Percentiles rank a stretch among this genome's conserved stretches.
Evolutionary conservation across 2,113 vertebrate species (phyloP).

Genomic region (Sardina pilchardus): DNA sequence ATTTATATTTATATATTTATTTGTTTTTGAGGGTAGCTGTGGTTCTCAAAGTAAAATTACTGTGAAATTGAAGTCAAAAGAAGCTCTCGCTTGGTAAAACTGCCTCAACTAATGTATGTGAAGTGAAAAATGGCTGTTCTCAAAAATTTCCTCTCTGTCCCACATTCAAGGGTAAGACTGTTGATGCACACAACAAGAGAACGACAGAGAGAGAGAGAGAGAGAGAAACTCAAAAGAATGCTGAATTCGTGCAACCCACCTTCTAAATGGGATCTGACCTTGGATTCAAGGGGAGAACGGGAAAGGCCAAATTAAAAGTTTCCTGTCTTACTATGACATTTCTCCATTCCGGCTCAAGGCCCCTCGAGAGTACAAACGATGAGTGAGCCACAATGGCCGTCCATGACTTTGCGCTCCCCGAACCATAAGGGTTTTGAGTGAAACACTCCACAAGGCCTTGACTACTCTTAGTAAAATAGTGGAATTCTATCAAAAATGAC

Average conservation of each 20-base stretch:
- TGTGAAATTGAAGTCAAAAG: slow-evolving; percentile 47
- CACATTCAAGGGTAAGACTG: background rate
- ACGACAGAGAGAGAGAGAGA: background rate
- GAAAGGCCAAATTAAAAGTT: background rate
- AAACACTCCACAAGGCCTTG: background rate
- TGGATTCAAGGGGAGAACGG: background rate
- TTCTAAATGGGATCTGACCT: background rate
- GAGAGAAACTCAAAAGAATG: background rate
- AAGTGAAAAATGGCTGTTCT: slow-evolving; percentile 12
- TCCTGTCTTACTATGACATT: background rate
- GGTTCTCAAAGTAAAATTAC: slow-evolving; percentile 34
- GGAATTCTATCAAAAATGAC: too few relatives aligned
- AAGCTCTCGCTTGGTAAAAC: slow-evolving; percentile 30
- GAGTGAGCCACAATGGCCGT: background rate
- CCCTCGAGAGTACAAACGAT: background rate
- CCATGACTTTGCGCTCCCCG: background rate
- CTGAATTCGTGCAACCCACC: background rate
- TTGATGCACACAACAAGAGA: background rate
- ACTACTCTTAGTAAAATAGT: too few relatives aligned
- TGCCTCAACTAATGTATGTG: slow-evolving; percentile 24
- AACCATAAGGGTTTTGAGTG: background rate
- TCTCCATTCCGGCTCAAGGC: background rate
- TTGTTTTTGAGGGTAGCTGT: background rate
- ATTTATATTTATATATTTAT: background rate
- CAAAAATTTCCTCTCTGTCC: background rate